phyloP scores from a whole-genome alignment of 2,113 vertebrate species.

The Micronycteris hirsuta region DNA sequence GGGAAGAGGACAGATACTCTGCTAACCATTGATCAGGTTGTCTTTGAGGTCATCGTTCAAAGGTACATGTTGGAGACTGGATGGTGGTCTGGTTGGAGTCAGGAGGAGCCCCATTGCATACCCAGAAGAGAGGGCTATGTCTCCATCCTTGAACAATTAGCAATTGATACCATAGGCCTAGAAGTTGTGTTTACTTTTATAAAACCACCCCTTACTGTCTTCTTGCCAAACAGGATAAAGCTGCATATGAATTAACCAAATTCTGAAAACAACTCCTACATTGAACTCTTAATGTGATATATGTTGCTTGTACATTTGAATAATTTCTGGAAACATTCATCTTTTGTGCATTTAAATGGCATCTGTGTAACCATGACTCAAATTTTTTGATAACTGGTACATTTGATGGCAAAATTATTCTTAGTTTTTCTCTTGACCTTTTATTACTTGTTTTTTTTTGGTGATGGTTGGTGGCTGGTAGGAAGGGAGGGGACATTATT shows the following conservation, averaged over 20 bases:
- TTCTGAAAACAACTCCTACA: background rate
- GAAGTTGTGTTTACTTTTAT: background rate
- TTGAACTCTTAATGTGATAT: background rate
- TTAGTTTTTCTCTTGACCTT: conserved; percentile 18
- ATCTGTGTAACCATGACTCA: background rate
- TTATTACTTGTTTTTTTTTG: background rate
- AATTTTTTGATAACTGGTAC: background rate
- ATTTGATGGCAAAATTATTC: conserved; percentile 7
- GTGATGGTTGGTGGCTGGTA: background rate
- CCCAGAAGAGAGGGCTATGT: background rate
- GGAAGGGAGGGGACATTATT: background rate
- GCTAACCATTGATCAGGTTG: background rate
- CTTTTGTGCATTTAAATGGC: background rate
- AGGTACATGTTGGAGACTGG: background rate
- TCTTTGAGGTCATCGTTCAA: background rate
- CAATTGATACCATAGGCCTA: background rate
- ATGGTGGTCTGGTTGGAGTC: too few relatives aligned
- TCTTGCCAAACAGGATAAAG: background rate
- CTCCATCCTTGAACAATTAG: background rate
- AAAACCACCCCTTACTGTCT: background rate
- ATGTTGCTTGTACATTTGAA: background rate
- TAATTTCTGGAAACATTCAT: conserved; percentile 28
- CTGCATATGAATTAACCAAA: background rate
- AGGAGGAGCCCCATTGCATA: background rate
- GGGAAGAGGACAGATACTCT: background rate